Conservation (phyloP, 2,113 vertebrate genomes). For the Zeus faber region DNA sequence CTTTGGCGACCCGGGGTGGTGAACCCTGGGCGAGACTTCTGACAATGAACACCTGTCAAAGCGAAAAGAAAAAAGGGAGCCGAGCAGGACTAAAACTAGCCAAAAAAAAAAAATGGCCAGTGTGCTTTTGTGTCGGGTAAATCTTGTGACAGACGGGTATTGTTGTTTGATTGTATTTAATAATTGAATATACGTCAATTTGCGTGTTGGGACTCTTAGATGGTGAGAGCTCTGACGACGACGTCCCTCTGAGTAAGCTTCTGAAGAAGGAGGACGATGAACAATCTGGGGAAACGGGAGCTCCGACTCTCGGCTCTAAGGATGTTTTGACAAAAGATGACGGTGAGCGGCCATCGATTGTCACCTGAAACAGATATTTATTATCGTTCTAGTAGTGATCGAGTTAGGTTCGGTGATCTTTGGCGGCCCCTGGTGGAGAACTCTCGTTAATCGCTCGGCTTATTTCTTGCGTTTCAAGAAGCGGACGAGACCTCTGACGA, state of each 20-base stretch:
- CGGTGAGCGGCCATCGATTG: not conserved
- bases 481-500: constrained; percentile 50
- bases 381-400: not conserved
- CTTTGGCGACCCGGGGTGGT: too few relatives aligned
- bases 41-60: too few relatives aligned
- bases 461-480: constrained; percentile 3
- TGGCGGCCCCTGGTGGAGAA: not conserved
- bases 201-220: not conserved
- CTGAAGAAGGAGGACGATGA: constrained; percentile 15
- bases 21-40: too few relatives aligned
- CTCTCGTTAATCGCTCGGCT: not conserved
- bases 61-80: too few relatives aligned
- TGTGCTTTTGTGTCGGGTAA: too few relatives aligned
- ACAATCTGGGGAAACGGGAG: constrained; percentile 7
- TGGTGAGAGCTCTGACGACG: constrained; percentile 14
- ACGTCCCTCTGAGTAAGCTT: constrained; percentile 36
- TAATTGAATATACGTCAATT: not conserved
- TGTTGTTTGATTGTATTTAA: not conserved
- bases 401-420: not conserved
- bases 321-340: not conserved
- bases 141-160: too few relatives aligned
- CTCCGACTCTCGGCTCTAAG: not conserved
- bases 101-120: too few relatives aligned
- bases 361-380: not conserved
- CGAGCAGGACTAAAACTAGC: not conserved